A percentile compares a stretch with the other conserved stretches of the same genome.
Conservation (phyloP, 2,797 vertebrate genomes). For the Sebastes vulpes region DNA sequence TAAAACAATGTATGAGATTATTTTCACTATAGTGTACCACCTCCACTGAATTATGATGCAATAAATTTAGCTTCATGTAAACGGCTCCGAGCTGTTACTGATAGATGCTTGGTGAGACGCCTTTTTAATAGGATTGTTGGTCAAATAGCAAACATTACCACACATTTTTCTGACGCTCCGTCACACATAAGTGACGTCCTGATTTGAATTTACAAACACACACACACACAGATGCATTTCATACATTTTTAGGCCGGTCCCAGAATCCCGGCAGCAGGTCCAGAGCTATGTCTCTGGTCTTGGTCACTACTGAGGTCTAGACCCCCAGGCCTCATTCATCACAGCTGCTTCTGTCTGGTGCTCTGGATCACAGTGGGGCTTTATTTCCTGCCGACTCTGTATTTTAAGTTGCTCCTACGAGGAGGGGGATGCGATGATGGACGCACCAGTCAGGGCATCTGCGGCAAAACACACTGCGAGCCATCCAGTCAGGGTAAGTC, state of each 20-base stretch:
- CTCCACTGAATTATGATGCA: conserved; percentile 64
- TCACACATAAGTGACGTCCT: conserved; percentile 35
- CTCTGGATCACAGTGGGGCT: conserved; percentile 50
- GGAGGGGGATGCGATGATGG: conserved; percentile 59
- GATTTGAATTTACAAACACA: conserved; percentile 39
- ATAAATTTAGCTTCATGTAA: conserved; percentile 61
- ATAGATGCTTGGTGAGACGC: conserved; percentile 38
- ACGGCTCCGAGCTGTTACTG: conserved; percentile 44
- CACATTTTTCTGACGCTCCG: conserved; percentile 28
- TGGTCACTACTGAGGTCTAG: conserved; percentile 66
- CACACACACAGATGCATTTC: not conserved
- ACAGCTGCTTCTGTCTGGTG: conserved; percentile 66
- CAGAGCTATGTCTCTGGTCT: conserved; percentile 57
- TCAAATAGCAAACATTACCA: conserved; percentile 57
- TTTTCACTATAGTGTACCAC: conserved; percentile 63
- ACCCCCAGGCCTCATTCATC: conserved; percentile 78
- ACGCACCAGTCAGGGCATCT: conserved; percentile 69
- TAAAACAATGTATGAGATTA: conserved; percentile 80
- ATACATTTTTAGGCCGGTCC: conserved; percentile 23
- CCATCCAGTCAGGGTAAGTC: conserved; percentile 38
- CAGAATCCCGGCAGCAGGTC: conserved; percentile 56
- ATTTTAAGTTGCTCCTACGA: conserved; percentile 55
- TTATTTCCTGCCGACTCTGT: conserved; percentile 73
- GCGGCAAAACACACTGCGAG: conserved; percentile 45
- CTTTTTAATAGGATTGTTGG: conserved; percentile 52